These are phyloP conservation scores for Heterotis niloticus DNA, from an alignment of 2,113 vertebrate genomes.

Conservation along the genomic window DNA sequence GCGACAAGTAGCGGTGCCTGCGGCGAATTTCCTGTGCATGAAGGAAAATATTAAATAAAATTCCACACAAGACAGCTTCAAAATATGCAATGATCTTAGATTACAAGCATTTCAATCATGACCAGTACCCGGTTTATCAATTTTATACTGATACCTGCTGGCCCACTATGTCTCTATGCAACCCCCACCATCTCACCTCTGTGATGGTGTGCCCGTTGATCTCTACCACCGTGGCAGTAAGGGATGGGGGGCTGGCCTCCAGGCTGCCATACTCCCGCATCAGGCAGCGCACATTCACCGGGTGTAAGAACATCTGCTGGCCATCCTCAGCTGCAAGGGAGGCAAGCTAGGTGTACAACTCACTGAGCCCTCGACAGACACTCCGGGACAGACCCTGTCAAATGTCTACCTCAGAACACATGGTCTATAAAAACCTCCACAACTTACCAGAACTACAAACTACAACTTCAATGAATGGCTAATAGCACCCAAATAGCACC, in stretches of 20 bases:
- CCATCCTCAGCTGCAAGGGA: constrained; percentile 81
- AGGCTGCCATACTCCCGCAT: constrained; percentile 88
- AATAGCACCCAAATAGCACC: too few relatives aligned
- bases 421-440: background rate
- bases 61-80: background rate
- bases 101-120: background rate
- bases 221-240: constrained; percentile 89
- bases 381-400: too few relatives aligned
- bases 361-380: background rate
- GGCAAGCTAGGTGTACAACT: background rate
- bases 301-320: constrained; percentile 96
- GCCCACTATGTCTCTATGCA: background rate
- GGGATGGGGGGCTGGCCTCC: constrained; percentile 86
- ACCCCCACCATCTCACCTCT: constrained; percentile 67
- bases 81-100: background rate
- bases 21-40: constrained; percentile 82
- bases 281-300: constrained; percentile 91
- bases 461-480: too few relatives aligned
- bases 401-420: background rate
- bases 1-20: constrained; percentile 88
- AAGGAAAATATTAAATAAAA: background rate
- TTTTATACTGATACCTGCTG: background rate
- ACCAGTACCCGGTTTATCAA: background rate
- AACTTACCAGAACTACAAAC: background rate
- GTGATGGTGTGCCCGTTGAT: constrained; percentile 89